phyloP scores from a whole-genome alignment of 1,140 invertebrate species.

The Epicauta chinensis region DNA sequence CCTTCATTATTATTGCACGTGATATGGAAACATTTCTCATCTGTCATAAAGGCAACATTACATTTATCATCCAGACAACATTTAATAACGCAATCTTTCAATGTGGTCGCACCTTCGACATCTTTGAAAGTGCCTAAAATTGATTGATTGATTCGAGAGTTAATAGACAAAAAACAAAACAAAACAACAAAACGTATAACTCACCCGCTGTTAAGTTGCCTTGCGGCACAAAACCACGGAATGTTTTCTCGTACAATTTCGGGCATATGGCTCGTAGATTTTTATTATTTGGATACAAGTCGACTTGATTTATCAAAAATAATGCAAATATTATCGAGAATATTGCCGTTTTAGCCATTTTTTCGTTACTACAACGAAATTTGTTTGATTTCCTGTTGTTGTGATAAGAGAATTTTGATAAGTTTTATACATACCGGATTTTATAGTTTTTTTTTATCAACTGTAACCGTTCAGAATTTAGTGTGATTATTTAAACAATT shows the following conservation, averaged over 20 bases:
- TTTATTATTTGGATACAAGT: slow-evolving; percentile 6
- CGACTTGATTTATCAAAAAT: no score
- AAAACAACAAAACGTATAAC: not conserved
- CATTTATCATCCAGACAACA: slow-evolving; percentile 65
- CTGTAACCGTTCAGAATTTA: no score
- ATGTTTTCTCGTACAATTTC: slow-evolving; percentile 29
- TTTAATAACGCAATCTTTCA: slow-evolving; percentile 60
- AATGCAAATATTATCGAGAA: no score
- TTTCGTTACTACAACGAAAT: no score
- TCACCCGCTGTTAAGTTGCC: slow-evolving; percentile 36
- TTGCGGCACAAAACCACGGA: slow-evolving; percentile 34
- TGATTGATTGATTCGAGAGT: no score
- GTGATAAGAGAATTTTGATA: no score
- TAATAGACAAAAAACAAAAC: no score
- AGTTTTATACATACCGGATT: no score
- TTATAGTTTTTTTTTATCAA: no score
- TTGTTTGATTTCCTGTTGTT: no score
- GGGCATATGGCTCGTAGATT: slow-evolving; percentile 24
- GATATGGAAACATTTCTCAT: slow-evolving; percentile 69
- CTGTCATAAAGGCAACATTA: slow-evolving; percentile 72
- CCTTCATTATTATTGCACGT: slow-evolving; percentile 62
- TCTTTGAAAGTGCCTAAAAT: slow-evolving; percentile 52
- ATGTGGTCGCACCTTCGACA: slow-evolving; percentile 46
- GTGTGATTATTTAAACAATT: not conserved
- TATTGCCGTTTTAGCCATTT: no score